phyloP scores from a whole-genome alignment of 1,140 invertebrate genomes.

The Mercenaria mercenaria region DNA sequence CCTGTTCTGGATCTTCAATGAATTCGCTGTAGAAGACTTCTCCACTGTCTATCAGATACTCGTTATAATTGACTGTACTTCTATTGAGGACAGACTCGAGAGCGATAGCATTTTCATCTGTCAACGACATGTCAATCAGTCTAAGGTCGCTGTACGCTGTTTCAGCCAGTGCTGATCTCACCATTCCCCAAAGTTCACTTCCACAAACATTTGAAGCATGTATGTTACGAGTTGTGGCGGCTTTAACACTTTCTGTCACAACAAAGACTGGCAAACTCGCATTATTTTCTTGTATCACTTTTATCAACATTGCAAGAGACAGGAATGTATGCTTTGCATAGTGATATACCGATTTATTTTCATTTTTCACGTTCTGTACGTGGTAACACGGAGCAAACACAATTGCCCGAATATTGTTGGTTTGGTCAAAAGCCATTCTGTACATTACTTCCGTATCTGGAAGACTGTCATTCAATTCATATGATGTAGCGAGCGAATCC shows the following conservation, averaged over 20 bases:
- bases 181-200: conserved; percentile 30
- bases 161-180: conserved; percentile 20
- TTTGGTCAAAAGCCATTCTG: not conserved
- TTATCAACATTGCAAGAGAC: not conserved
- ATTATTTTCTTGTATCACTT: not conserved
- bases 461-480: conserved; percentile 2
- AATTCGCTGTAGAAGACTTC: not conserved
- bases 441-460: not conserved
- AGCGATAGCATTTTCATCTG: not conserved
- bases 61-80: not conserved
- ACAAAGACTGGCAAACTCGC: not conserved
- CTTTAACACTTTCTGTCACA: not conserved
- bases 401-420: not conserved
- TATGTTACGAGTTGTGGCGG: not conserved
- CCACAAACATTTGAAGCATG: conserved; percentile 27
- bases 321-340: not conserved
- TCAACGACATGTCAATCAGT: conserved; percentile 31
- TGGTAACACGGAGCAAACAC: not conserved
- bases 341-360: not conserved
- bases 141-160: not conserved
- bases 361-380: not conserved
- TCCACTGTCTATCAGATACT: conserved; percentile 28
- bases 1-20: conserved; percentile 29
- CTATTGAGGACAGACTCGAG: not conserved
- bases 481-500: not conserved